Base-by-base conservation (phyloP, 2,888 invertebrate species). In the Pharmacophagus antenor region DNA sequence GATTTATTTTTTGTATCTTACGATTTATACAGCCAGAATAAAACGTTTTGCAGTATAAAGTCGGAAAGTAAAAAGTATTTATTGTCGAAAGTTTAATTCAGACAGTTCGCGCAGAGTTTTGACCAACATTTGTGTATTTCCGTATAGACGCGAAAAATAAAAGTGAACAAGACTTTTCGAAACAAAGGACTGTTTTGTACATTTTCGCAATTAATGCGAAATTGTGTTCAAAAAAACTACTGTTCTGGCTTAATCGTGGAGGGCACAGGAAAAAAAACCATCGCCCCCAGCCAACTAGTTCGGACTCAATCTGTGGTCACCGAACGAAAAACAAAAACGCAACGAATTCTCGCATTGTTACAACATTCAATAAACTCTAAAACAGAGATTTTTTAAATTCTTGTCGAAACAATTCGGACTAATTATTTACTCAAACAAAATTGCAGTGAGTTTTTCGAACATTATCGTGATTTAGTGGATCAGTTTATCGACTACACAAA, bases 111-210 rank as follows among this genome's bases (percentile, higher is more conserved):
- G 88, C 82, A 85, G 79, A 85, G 85, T 87, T 84, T 88, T 84
- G 87, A 83, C 86, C 86, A 82, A 77, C 72, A 72, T 75, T 79
- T 84, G 87, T 86, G 87, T 76, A 81, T 85, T 88, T 90, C 90
- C 89, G 88, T 91, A 87, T 89, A 91, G 88, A 89, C 90, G 90
- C 86, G 79, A 84, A 82, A 80, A 79, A 76, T 71, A 67, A 72
- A 80, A 83, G 83, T 81, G 84, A 80, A 79, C 77, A 78, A 81
- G 79, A 87, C 78, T 78, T 80, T 87, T 86, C 87, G 87, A 88
- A 88, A 88, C 84, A 90, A 87, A 88, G 84, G 85, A 91, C 89
- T 84, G 88, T 91, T 90, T 91, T 90, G 90, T 88, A 89, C 90
- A 87, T 88, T 90, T 90, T 90, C 90, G 90, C 88, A 82, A 75